Evolutionary conservation across 2,888 invertebrate species (phyloP).

Genomic region (Cryptophagus acutangulus): DNA sequence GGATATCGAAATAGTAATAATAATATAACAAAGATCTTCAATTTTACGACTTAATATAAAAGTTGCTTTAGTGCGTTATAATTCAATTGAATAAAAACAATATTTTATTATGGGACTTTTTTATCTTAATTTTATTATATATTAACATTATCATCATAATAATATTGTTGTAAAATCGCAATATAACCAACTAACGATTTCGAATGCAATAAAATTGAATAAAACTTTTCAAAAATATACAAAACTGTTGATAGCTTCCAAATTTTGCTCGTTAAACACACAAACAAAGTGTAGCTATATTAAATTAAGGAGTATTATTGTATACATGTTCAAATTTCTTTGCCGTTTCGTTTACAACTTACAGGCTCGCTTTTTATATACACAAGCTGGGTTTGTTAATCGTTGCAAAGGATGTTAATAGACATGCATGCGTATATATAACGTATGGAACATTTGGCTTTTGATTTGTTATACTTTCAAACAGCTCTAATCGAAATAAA

Average conservation of each 20-base stretch:
- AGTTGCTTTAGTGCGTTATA: no score
- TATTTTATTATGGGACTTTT: no score
- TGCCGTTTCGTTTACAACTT: conserved; percentile 44
- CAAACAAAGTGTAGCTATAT: conserved; percentile 38
- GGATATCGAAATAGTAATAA: no score
- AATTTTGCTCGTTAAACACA: conserved; percentile 43
- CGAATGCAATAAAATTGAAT: no score
- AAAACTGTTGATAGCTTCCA: conserved; percentile 43
- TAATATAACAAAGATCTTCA: no score
- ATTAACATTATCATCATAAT: no score
- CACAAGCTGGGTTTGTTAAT: conserved; percentile 39
- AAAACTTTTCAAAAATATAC: no score
- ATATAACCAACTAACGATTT: no score
- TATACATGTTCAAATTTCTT: conserved; percentile 43
- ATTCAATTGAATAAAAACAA: no score
- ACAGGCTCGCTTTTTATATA: conserved; percentile 43
- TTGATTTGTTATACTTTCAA: conserved; percentile 22
- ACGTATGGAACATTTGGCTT: conserved; percentile 33
- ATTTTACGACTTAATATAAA: no score
- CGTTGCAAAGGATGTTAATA: conserved; percentile 45
- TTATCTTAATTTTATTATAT: no score
- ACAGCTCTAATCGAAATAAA: conserved; percentile 30
- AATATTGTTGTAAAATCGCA: no score
- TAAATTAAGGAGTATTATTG: conserved; percentile 33
- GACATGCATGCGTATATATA: conserved; percentile 42